Percentiles rank a stretch among this genome's conserved stretches.
Conservation (phyloP, 64 coral and sea anemone species). For the Actinia tenebrosa region DNA sequence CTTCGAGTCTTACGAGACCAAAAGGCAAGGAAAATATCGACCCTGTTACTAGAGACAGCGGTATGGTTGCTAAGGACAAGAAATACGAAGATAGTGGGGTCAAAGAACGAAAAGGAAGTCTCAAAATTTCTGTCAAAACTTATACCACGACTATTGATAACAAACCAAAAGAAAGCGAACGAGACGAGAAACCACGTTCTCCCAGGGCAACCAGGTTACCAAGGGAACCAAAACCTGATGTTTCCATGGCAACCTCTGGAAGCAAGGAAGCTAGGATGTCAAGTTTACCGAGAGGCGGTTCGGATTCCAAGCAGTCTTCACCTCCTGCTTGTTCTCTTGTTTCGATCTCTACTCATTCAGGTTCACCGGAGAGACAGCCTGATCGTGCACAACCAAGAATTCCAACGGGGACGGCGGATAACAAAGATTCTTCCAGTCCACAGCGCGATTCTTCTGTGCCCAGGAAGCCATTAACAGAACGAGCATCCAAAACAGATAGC, state of each 20-base stretch:
- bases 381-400: not conserved
- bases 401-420: not conserved
- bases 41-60: not conserved
- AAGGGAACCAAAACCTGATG: not conserved
- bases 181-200: not conserved
- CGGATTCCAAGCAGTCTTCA: not conserved
- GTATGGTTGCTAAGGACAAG: not conserved
- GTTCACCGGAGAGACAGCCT: not conserved
- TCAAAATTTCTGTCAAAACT: slow-evolving; percentile 1
- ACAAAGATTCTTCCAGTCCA: not conserved
- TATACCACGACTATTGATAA: not conserved
- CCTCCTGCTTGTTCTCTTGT: not conserved
- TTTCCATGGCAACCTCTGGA: not conserved
- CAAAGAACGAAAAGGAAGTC: not conserved
- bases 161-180: not conserved
- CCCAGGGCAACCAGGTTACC: not conserved
- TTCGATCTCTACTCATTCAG: not conserved
- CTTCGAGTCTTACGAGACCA: not conserved
- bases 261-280: not conserved
- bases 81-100: not conserved
- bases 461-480: not conserved
- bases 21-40: slow-evolving; percentile 26
- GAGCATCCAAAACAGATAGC: not conserved
- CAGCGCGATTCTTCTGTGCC: not conserved
- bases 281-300: not conserved